Conservation (phyloP, 2,113 vertebrate species). For the Columba livia region DNA sequence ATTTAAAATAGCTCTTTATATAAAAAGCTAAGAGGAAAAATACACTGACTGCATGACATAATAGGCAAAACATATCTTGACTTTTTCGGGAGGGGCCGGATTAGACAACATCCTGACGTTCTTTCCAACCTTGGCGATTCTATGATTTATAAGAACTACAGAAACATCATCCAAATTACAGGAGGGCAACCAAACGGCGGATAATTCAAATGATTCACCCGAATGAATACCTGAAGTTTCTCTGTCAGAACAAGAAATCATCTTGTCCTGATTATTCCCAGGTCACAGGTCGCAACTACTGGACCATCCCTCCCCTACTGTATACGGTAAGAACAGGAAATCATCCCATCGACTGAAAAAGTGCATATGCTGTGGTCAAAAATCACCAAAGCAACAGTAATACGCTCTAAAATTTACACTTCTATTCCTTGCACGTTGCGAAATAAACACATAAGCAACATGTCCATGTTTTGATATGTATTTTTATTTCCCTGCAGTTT, state of each 20-base stretch:
- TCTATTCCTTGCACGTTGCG: slow-evolving; percentile 43
- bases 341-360: accelerated
- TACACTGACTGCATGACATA: not conserved
- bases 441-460: slow-evolving; percentile 79
- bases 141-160: not conserved
- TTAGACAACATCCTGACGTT: not conserved
- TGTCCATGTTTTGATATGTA: slow-evolving; percentile 85
- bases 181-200: not conserved
- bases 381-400: not conserved
- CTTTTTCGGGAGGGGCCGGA: not conserved
- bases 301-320: not conserved
- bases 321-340: not conserved
- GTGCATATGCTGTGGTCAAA: not conserved
- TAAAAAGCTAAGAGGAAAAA: slow-evolving; percentile 36
- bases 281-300: not conserved
- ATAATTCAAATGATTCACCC: not conserved
- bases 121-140: not conserved
- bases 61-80: not conserved
- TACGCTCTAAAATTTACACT: not conserved
- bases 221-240: not conserved
- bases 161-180: not conserved
- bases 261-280: accelerated
- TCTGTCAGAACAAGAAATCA: not conserved
- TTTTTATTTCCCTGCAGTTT: slow-evolving; percentile 91
- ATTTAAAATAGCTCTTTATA: slow-evolving; percentile 27